Base-by-base conservation (phyloP, 2,888 invertebrate genomes). In the Lasioglossum lativentre region DNA sequence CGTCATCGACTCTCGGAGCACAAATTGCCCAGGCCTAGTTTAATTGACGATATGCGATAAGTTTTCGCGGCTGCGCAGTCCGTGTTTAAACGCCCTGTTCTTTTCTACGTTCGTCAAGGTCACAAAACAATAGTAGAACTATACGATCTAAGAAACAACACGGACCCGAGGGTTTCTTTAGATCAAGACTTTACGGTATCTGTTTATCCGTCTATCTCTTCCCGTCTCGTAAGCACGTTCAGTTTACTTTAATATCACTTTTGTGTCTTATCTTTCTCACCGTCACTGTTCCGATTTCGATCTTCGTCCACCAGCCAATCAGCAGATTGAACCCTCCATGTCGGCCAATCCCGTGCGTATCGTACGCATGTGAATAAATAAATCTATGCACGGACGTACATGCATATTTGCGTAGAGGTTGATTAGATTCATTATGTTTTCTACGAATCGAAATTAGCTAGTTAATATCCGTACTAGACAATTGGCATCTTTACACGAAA, bases 321-420 rank as follows among this genome's bases (percentile, higher is more conserved):
- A 52, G 75, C 82, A 47, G 85, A 80, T 86, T 82, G 82, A 82
- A 86, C 77, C 80, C 73, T 81, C 75, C 70, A 83, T 78, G 45
- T 78, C 86, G 59, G 78, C 76, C 82, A 78, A 38, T 78, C 78
- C 68, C 83, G 87, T 86, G 84, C 84, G 89, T 90, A 88, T 80
- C 85, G 81, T 88, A 90, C 82, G 83, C 84, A 87, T 84, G 88
- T 78, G 75, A 83, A 73, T 82, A 82, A 81, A 83, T 82, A 75
- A 63, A 63, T 89, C 27, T 59, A 40, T 84, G 47, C 85, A 82
- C 85, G 78, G 78, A 82, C 79, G 75, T 86, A 84, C 78, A 83
- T 86, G 86, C 87, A 90, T 88, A 85, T 87, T 72, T n/a, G 40
- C 40, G 42, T 14, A 40, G 16, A 40, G 70, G 27, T 70, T 5